These are phyloP conservation scores for Protodeltote pygarga DNA, from an alignment of 2,888 invertebrate species.

Conservation along the genomic window DNA sequence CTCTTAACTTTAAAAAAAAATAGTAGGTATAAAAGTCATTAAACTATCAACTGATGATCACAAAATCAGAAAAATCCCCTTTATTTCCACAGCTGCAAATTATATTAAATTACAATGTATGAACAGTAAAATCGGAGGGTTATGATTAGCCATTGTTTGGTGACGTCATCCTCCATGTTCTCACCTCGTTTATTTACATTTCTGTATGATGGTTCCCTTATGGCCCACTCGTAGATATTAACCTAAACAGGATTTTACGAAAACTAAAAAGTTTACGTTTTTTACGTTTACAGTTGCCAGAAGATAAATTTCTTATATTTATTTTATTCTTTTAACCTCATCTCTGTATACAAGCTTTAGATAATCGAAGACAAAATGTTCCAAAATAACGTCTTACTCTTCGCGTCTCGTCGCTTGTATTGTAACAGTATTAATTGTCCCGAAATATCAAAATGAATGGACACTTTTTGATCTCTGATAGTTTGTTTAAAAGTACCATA, in stretches of 20 bases:
- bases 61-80: too few relatives aligned
- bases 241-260: constrained; percentile 25
- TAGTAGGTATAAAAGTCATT: too few relatives aligned
- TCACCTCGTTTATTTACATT: constrained; percentile 29
- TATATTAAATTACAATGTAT: constrained; percentile 34
- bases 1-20: too few relatives aligned
- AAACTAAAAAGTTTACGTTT: constrained; percentile 5
- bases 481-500: constrained; percentile 22
- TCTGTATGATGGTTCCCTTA: constrained; percentile 31
- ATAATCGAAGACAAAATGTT: too few relatives aligned
- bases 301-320: too few relatives aligned
- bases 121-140: constrained; percentile 29
- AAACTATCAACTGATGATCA: too few relatives aligned
- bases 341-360: too few relatives aligned
- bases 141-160: constrained; percentile 18
- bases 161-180: constrained; percentile 35
- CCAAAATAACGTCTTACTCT: too few relatives aligned
- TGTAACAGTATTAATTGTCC: too few relatives aligned
- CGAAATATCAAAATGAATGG: constrained; percentile 5
- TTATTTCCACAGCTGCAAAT: constrained; percentile 4
- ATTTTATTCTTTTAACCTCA: too few relatives aligned
- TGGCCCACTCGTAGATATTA: constrained; percentile 23
- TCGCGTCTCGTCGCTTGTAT: too few relatives aligned
- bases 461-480: constrained; percentile 21
- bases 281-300: too few relatives aligned